Conservation (phyloP, 2,888 invertebrate species). For the Saturnia japonica region DNA sequence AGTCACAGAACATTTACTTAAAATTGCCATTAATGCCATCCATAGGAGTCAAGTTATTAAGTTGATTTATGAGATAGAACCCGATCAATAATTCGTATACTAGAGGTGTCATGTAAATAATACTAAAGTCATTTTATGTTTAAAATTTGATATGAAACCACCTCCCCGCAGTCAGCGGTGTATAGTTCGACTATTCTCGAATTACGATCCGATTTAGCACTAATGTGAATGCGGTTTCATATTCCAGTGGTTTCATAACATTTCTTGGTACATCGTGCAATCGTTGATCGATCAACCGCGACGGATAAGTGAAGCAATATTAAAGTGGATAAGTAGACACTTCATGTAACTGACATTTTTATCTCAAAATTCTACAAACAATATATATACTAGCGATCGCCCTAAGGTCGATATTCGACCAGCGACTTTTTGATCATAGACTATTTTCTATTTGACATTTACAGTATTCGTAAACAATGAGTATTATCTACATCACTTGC, state of each 20-base stretch:
- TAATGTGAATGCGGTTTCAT: constrained; percentile 11
- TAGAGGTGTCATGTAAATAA: background rate
- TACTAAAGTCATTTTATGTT: background rate
- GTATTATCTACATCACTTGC: too few species aligned
- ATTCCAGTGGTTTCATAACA: constrained; percentile 11
- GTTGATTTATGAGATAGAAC: too few species aligned
- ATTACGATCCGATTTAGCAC: constrained; percentile 17
- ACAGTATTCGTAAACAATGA: too few species aligned
- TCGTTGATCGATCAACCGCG: background rate
- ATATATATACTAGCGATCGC: too few species aligned
- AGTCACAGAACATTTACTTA: too few species aligned
- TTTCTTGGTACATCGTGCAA: background rate
- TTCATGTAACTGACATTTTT: background rate
- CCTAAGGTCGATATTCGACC: too few species aligned
- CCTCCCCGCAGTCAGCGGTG: background rate
- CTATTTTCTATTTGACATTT: too few species aligned
- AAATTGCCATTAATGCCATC: too few species aligned
- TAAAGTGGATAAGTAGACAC: background rate
- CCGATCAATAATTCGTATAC: too few species aligned
- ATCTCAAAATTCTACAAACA: background rate
- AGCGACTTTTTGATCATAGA: too few species aligned
- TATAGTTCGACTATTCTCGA: background rate
- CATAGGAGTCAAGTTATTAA: too few species aligned
- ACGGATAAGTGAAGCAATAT: background rate
- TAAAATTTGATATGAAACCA: background rate